Conservation (phyloP, 2,797 vertebrate species). For the Ptychadena robeensis region DNA sequence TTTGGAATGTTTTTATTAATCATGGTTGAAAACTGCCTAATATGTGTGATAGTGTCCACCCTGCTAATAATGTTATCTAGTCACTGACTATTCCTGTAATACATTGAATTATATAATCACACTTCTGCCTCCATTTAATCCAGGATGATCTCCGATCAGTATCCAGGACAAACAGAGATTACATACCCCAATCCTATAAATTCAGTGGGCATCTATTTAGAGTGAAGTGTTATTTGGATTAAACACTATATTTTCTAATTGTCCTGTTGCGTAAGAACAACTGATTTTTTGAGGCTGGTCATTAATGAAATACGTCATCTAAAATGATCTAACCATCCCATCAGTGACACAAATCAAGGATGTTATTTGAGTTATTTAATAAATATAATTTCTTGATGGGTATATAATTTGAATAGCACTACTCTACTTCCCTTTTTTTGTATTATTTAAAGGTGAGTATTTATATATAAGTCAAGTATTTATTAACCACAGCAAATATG, state of each 20-base stretch:
- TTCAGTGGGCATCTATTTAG: not conserved
- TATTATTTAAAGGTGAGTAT: too few relatives aligned
- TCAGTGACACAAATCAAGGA: not conserved
- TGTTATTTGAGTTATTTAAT: not conserved
- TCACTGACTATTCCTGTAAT: not conserved
- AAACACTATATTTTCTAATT: not conserved
- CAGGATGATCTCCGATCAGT: constrained; percentile 57
- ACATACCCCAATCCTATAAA: constrained; percentile 2
- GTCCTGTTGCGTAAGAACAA: too few relatives aligned
- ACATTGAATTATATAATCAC: constrained; percentile 37
- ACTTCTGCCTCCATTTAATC: constrained; percentile 53
- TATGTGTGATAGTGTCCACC: not conserved
- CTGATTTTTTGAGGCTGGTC: not conserved
- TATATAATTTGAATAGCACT: too few relatives aligned
- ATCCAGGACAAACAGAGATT: constrained; percentile 55
- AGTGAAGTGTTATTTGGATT: not conserved
- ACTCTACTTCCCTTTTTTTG: too few relatives aligned
- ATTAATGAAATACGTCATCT: not conserved
- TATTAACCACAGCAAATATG: too few relatives aligned
- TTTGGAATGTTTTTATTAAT: too few relatives aligned
- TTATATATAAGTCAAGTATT: too few relatives aligned
- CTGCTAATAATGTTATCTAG: not conserved
- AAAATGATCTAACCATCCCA: not conserved
- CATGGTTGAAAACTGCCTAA: not conserved
- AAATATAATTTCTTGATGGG: not conserved